phyloP scores from a whole-genome alignment of 2,113 vertebrate genomes.

The Sclerurus mexicanus region DNA sequence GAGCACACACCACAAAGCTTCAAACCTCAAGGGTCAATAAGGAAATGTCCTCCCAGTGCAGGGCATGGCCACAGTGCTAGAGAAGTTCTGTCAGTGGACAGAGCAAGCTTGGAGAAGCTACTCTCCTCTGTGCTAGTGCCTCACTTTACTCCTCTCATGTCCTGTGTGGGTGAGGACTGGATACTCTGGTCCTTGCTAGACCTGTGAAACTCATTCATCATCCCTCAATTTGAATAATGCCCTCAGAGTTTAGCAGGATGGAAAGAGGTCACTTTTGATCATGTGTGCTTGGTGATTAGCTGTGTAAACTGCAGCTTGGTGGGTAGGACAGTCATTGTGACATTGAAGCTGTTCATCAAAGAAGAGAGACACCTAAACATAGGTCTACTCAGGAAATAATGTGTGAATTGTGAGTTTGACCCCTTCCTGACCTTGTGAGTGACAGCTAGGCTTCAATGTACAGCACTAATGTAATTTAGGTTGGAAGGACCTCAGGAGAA shows the following conservation, averaged over 20 bases:
- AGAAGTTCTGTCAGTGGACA: neutral
- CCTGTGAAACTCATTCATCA: neutral
- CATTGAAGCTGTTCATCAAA: neutral
- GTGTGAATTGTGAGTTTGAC: neutral
- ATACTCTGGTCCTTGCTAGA: neutral
- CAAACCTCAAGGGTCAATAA: neutral
- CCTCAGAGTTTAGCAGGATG: neutral
- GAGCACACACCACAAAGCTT: neutral
- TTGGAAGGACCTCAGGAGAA: neutral
- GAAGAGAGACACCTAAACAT: neutral
- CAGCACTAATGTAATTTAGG: neutral
- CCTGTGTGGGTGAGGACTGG: neutral
- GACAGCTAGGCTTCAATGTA: neutral
- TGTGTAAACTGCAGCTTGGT: rapidly evolving
- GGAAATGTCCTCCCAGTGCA: neutral
- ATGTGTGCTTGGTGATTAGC: neutral
- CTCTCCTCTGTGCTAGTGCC: neutral
- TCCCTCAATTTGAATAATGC: neutral
- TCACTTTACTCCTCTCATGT: rapidly evolving
- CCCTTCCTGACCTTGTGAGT: neutral
- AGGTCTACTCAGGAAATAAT: neutral
- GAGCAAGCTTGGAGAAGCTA: neutral
- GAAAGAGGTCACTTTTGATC: neutral
- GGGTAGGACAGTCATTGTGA: neutral
- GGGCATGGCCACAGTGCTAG: rapidly evolving